phyloP scores from a whole-genome alignment of 1,140 invertebrate genomes.

The Ptiloglossa arizonensis region DNA sequence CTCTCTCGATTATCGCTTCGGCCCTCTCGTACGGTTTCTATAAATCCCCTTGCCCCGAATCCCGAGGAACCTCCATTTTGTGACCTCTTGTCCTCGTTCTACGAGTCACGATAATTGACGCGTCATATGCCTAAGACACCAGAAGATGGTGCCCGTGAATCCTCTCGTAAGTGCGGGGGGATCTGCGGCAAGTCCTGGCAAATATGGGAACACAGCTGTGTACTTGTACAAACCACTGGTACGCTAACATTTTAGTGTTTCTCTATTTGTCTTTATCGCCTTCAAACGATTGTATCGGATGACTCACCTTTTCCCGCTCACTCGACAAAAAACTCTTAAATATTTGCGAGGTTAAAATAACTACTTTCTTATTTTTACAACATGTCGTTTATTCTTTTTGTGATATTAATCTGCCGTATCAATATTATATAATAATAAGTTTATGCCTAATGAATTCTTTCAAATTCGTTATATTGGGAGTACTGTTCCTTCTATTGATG shows the following conservation, averaged over 20 bases:
- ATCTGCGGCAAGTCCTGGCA: conserved; percentile 28
- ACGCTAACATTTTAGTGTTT: conserved; percentile 31
- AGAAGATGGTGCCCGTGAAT: conserved; percentile 56
- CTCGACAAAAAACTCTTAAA: conserved; percentile 31
- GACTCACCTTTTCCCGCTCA: conserved; percentile 72
- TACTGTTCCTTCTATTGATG: conserved; percentile 15
- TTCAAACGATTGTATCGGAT: conserved; percentile 57
- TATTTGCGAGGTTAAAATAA: conserved; percentile 56
- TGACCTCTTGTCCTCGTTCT: conserved; percentile 76
- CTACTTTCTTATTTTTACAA: conserved; percentile 12
- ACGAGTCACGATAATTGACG: conserved; percentile 67
- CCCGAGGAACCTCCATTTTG: conserved; percentile 75
- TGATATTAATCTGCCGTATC: conserved; percentile 22
- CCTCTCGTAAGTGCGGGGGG: conserved; percentile 20
- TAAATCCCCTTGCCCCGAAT: conserved; percentile 52
- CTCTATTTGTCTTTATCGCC: conserved; percentile 28
- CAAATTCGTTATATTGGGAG: neutral
- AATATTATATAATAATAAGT: conserved; percentile 43
- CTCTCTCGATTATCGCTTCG: conserved; percentile 30
- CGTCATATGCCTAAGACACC: conserved; percentile 68
- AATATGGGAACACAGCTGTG: conserved; percentile 19
- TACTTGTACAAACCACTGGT: conserved; percentile 18
- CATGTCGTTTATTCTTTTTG: conserved; percentile 1
- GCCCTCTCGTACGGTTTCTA: conserved; percentile 27
- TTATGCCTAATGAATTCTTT: conserved; percentile 8